Percentiles rank a stretch among this genome's conserved stretches.
These are phyloP conservation scores for Bergia sp. DNA, from an alignment of 92 coral and sea anemone genomes.

Conservation along the genomic window DNA sequence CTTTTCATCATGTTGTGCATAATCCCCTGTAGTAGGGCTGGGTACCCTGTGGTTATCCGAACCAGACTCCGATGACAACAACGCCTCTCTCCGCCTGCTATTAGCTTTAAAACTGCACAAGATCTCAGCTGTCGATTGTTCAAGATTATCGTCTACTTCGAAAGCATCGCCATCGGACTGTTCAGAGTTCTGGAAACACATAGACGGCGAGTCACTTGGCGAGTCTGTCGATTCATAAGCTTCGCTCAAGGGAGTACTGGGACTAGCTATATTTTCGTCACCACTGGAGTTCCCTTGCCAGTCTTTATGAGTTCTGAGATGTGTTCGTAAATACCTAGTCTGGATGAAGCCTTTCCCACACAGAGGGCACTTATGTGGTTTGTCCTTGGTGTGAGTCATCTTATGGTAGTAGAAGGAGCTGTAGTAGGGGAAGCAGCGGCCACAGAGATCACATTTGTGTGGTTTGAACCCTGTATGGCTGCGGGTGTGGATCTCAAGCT, in stretches of 20 bases:
- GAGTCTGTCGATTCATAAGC: slow-evolving; percentile 30
- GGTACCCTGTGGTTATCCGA: background rate
- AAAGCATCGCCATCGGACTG: background rate
- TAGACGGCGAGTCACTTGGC: slow-evolving; percentile 19
- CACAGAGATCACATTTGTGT: slow-evolving; percentile 87
- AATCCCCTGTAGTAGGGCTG: background rate
- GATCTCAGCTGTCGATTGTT: slow-evolving; percentile 81
- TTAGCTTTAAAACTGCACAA: slow-evolving; percentile 77
- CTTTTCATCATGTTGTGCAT: background rate
- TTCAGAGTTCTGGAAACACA: background rate
- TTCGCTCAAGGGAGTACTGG: slow-evolving; percentile 52
- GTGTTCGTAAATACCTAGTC: slow-evolving; percentile 81
- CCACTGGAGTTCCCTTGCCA: slow-evolving; percentile 60
- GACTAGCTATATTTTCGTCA: slow-evolving; percentile 61
- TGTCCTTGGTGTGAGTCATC: slow-evolving; percentile 94
- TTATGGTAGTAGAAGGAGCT: slow-evolving; percentile 92
- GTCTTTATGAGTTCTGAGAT: slow-evolving; percentile 80
- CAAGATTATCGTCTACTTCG: slow-evolving; percentile 45
- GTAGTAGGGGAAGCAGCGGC: slow-evolving; percentile 90
- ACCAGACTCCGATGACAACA: background rate
- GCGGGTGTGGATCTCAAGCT: slow-evolving; percentile 88
- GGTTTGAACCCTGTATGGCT: slow-evolving; percentile 94
- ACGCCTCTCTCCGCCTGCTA: slow-evolving; percentile 39
- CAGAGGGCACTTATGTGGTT: slow-evolving; percentile 87
- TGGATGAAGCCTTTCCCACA: slow-evolving; percentile 95